Percentiles rank a stretch among this genome's conserved stretches.
Evolutionary conservation across 1,140 invertebrate species (phyloP).

Genomic region (Trichonephila clavipes): DNA sequence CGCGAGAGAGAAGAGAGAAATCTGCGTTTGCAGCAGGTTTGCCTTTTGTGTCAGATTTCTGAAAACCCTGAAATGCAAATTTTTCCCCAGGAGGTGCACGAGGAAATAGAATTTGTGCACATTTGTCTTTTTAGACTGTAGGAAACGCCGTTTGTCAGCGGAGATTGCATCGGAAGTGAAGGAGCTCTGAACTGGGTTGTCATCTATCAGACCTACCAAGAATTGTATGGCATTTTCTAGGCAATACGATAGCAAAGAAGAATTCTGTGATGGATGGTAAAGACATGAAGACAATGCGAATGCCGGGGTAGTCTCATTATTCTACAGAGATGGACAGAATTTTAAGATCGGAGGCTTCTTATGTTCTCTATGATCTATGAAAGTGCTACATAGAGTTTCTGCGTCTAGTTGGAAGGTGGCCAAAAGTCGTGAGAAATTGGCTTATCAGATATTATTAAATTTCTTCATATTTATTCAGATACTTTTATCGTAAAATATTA

Average conservation of each 20-base stretch:
- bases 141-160: conserved; percentile 35
- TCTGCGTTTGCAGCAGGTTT: conserved; percentile 16
- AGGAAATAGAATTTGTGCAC: conserved; percentile 40
- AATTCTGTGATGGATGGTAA: no score
- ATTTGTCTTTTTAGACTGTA: conserved; percentile 46
- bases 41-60: conserved; percentile 53
- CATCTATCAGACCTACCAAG: background rate
- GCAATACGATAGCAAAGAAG: background rate
- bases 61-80: conserved; percentile 56
- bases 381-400: no score
- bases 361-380: no score
- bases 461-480: no score
- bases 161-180: conserved; percentile 9
- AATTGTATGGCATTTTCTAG: background rate
- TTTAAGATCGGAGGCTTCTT: no score
- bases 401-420: no score
- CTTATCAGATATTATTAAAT: no score
- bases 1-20: conserved; percentile 11
- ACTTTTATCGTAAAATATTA: no score
- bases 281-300: no score
- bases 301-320: no score
- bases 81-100: conserved; percentile 17
- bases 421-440: no score
- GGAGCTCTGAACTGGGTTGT: background rate
- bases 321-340: no score